Conservation (phyloP, 2,797 vertebrate species). For the Lagocephalus sceleratus region DNA sequence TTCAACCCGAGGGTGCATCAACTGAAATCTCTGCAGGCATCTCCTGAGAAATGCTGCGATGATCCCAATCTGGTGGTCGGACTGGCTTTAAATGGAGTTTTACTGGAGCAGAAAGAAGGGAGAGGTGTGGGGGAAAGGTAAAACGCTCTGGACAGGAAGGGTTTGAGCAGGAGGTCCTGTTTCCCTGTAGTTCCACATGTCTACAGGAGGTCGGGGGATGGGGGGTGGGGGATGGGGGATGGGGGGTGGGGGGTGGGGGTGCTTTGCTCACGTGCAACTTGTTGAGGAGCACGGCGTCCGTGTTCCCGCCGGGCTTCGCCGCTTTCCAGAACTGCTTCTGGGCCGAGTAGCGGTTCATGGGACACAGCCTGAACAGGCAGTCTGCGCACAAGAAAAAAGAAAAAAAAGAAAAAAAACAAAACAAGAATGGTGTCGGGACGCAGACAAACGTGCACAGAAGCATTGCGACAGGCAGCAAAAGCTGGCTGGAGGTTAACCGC, state of each 20-base stretch:
- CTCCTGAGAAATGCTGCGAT: constrained; percentile 41
- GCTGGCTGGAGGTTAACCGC: neutral
- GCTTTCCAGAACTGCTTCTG: constrained; percentile 99
- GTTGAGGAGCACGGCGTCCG: constrained; percentile 92
- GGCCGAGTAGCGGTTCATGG: constrained; percentile 98
- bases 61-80: constrained; percentile 45
- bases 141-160: constrained; percentile 62
- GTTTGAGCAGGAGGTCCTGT: neutral
- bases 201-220: too few relatives aligned
- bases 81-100: constrained; percentile 69
- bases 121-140: constrained; percentile 47
- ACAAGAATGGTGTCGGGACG: neutral
- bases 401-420: neutral
- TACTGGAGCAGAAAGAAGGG: constrained; percentile 28
- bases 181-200: too few relatives aligned
- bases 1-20: constrained; percentile 14
- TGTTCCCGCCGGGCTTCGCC: constrained; percentile 95
- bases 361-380: constrained; percentile 96
- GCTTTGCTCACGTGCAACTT: constrained; percentile 88
- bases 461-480: neutral
- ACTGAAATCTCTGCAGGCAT: constrained; percentile 29
- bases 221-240: too few relatives aligned
- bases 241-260: too few relatives aligned
- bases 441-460: neutral
- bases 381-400: constrained; percentile 70